Percentiles rank a stretch among this genome's conserved stretches.
These are phyloP conservation scores for Lepidocyrtinus sp. DNA, from an alignment of 2,888 invertebrate genomes.

Conservation along the genomic window DNA sequence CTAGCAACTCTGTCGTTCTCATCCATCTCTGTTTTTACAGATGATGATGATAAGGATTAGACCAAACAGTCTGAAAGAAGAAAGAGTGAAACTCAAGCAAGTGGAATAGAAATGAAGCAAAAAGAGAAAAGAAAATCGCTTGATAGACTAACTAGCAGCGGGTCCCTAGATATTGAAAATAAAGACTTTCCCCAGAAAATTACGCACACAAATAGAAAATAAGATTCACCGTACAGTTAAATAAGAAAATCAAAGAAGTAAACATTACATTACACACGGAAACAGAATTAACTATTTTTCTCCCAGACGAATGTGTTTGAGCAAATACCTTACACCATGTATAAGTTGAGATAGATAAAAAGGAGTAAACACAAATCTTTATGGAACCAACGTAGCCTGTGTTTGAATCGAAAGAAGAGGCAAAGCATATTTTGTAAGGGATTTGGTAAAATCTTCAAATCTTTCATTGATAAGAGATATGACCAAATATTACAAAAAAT, in stretches of 20 bases:
- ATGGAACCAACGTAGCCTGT: too few relatives aligned
- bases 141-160: constrained; percentile 35
- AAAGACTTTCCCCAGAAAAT: constrained; percentile 46
- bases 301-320: too few relatives aligned
- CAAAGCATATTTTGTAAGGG: too few relatives aligned
- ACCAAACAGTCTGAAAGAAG: not conserved
- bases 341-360: too few relatives aligned
- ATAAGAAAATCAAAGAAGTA: constrained; percentile 58
- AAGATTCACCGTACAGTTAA: constrained; percentile 49
- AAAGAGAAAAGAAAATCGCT: constrained; percentile 17
- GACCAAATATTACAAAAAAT: too few relatives aligned
- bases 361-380: too few relatives aligned
- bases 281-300: constrained; percentile 47
- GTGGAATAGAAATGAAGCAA: constrained; percentile 22
- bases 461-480: too few relatives aligned
- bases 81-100: not conserved
- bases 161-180: not conserved
- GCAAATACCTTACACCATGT: too few relatives aligned
- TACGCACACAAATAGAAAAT: constrained; percentile 36
- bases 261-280: constrained; percentile 57
- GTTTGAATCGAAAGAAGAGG: too few relatives aligned
- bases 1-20: constrained; percentile 28
- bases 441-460: too few relatives aligned
- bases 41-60: constrained; percentile 57
- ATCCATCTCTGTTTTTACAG: constrained; percentile 30